Evolutionary conservation across 2,797 vertebrate species (phyloP).

Genomic region (Sandelia bainsii): DNA sequence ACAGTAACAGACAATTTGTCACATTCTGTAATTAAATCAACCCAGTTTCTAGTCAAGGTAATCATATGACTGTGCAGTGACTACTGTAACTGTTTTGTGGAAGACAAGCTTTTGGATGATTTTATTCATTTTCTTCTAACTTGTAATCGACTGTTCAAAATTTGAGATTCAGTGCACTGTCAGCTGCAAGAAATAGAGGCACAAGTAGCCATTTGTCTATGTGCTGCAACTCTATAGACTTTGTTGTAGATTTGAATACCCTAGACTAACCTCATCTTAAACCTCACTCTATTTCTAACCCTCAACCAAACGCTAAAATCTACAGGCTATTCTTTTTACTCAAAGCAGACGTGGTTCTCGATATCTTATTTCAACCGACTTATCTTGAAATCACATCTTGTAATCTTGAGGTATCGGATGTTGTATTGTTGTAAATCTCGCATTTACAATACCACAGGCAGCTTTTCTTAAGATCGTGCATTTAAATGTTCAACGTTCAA

Average conservation of each 20-base stretch:
- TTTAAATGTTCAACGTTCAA: background rate
- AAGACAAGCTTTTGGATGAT: background rate
- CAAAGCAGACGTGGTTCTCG: background rate
- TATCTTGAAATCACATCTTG: conserved; percentile 14
- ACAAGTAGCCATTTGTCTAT: background rate
- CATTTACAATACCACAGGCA: background rate
- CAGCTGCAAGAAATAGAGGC: background rate
- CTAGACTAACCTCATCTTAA: conserved; percentile 17
- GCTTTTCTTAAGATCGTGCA: background rate
- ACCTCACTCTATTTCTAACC: conserved; percentile 13
- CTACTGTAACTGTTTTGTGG: background rate
- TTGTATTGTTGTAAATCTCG: background rate
- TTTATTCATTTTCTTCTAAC: no score
- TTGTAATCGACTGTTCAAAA: background rate
- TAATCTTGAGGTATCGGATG: background rate
- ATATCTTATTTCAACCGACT: background rate
- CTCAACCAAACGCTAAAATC: conserved; percentile 11
- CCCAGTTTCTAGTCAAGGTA: background rate
- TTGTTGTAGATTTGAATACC: conserved; percentile 3
- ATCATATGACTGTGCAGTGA: background rate
- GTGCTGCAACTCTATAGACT: background rate
- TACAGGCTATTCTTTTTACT: background rate
- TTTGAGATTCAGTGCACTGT: background rate
- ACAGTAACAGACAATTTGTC: background rate
- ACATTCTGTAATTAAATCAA: conserved; percentile 9